Evolutionary conservation across 1,140 invertebrate species (phyloP).

Genomic region (Trichonephila clavipes): DNA sequence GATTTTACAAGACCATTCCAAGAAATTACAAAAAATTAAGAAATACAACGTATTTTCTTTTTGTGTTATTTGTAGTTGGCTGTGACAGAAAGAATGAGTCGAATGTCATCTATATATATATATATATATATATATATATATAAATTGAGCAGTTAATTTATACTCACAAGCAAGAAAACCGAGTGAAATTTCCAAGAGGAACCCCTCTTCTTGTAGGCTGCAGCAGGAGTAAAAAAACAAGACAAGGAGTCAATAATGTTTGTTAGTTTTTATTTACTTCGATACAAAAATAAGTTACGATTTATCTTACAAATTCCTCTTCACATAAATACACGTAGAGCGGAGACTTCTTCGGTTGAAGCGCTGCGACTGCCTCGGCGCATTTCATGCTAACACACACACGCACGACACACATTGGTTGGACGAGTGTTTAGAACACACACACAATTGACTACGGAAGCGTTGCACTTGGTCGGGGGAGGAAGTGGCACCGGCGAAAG

Average conservation of each 20-base stretch:
- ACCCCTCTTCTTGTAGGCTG: too few species aligned
- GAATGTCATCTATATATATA: too few species aligned
- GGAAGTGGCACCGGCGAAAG: neutral
- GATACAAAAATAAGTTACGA: conserved; percentile 77
- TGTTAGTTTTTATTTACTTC: conserved; percentile 77
- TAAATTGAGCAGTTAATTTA: too few species aligned
- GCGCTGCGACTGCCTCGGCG: conserved; percentile 66
- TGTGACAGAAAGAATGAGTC: too few species aligned
- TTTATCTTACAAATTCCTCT: conserved; percentile 75
- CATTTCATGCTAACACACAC: conserved; percentile 65
- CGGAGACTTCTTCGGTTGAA: conserved; percentile 69
- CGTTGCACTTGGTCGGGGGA: conserved; percentile 41
- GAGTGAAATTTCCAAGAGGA: too few species aligned
- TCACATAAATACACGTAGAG: conserved; percentile 71
- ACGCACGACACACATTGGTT: neutral
- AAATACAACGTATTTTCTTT: too few species aligned
- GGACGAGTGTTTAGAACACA: conserved; percentile 63
- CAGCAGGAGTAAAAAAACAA: neutral
- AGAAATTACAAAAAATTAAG: too few species aligned
- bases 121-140: too few species aligned
- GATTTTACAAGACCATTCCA: too few species aligned
- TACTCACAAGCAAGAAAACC: too few species aligned
- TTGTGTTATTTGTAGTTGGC: too few species aligned
- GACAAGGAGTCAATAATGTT: conserved; percentile 28
- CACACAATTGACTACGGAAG: conserved; percentile 46